Evolutionary conservation across 2,113 vertebrate species (phyloP).

Genomic region (Lamprotornis superbus): DNA sequence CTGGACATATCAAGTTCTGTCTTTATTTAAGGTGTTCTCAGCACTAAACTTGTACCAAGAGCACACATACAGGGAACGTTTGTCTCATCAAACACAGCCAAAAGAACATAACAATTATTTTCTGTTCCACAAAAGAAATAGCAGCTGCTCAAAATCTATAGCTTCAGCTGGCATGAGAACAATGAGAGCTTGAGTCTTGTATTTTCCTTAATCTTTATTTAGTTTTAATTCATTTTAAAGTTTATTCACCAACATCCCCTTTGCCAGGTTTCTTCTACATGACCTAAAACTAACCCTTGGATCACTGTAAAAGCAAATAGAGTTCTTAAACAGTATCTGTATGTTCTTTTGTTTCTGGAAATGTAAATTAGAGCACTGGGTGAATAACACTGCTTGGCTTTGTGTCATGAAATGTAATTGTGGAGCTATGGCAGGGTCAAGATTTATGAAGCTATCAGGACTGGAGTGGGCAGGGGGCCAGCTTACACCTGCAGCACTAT

Average conservation of each 20-base stretch:
- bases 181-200: slow-evolving; percentile 50
- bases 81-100: neutral
- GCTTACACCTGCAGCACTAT: slow-evolving; percentile 59
- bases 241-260: slow-evolving; percentile 19
- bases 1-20: neutral
- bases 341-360: slow-evolving; percentile 70
- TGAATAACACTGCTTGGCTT: slow-evolving; percentile 71
- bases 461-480: slow-evolving; percentile 57
- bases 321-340: slow-evolving; percentile 65
- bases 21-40: neutral
- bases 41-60: neutral
- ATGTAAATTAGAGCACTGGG: slow-evolving; percentile 70
- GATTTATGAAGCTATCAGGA: slow-evolving; percentile 74
- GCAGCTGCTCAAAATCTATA: slow-evolving; percentile 45
- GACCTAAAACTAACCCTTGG: slow-evolving; percentile 70
- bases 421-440: slow-evolving; percentile 52
- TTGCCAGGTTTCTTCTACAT: slow-evolving; percentile 63
- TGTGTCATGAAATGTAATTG: slow-evolving; percentile 72
- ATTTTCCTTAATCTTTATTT: slow-evolving; percentile 62
- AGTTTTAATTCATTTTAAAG: slow-evolving; percentile 68
- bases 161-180: slow-evolving; percentile 61
- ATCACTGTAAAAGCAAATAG: slow-evolving; percentile 59
- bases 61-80: neutral
- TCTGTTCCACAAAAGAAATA: slow-evolving; percentile 17
- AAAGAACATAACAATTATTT: neutral